Evolutionary conservation across 2,888 invertebrate genomes (phyloP), one percentile per base, ranked within the genome.

Genomic region (Caenorhabditis doughertyi): DNA sequence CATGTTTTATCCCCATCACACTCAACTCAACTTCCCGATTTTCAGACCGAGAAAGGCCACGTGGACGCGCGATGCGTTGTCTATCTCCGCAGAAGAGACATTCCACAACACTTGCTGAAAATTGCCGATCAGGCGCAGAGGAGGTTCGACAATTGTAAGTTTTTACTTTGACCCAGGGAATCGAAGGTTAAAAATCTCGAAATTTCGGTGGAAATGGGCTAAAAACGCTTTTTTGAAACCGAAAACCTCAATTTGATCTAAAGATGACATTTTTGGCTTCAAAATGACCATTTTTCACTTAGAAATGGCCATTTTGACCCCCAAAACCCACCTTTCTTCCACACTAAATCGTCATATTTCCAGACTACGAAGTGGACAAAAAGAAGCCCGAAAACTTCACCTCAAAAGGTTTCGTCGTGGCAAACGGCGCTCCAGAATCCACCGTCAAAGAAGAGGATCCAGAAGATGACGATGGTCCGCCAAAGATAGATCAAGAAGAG

Each of bases 11-110:
- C n/a, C n/a, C n/a, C n/a, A n/a, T n/a, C n/a, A n/a, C n/a, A n/a
- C n/a, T n/a, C n/a, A n/a, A n/a, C n/a, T n/a, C n/a, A n/a, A n/a
- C n/a, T n/a, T n/a, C n/a, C n/a, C n/a, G 11, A 53, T 72, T 93
- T 94, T 84, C 93, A 95, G 95, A 98, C 96, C 91, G 96, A 95
- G 92, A 98, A 98, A 90, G 98, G 97, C 94, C 35, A 39, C 13
- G 98, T 99, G 90, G 99, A 99, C 94, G 98, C 98, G 89, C 98
- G 98, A 94, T 97, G 98, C 92, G 97, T 98, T 96, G 98, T 98
- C 94, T 99, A 97, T 94, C 98, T 97, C 94, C 94, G 99, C 94
- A 95, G 99, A 93, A 94, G 98, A 93, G 99, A 99, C 94, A 95
- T 99, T 92, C 97, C 98, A 89, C 95, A 95, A 93, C 96, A 96